A percentile compares a stretch with the other conserved stretches of the same genome.
These are phyloP conservation scores for Ditula angustiorana DNA, from an alignment of 2,888 invertebrate genomes.

Conservation along the genomic window DNA sequence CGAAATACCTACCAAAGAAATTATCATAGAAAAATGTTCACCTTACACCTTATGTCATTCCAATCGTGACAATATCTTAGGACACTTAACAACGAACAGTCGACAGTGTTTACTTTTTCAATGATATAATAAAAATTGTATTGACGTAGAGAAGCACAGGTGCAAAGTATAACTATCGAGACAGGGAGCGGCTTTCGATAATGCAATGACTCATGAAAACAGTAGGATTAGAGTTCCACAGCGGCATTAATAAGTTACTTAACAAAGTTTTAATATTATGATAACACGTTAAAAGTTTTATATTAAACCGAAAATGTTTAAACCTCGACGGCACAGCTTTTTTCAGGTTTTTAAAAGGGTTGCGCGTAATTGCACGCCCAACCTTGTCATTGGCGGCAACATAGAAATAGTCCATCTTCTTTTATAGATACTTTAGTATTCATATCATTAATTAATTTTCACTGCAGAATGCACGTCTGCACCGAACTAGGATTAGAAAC, in stretches of 20 bases:
- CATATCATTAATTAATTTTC: too few species aligned
- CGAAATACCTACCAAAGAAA: neutral
- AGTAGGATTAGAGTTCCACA: constrained; percentile 18
- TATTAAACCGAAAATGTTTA: neutral
- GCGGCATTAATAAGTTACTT: constrained; percentile 1
- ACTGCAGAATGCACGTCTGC: neutral
- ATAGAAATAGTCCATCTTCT: too few species aligned
- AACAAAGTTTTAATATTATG: neutral
- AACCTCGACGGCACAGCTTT: neutral
- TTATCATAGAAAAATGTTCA: neutral
- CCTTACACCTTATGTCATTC: neutral
- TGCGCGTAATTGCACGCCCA: too few species aligned
- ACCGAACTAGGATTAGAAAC: neutral
- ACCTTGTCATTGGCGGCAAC: too few species aligned
- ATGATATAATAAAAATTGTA: neutral
- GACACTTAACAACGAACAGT: neutral
- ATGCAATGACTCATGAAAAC: constrained; percentile 52
- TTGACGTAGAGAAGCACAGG: constrained; percentile 27
- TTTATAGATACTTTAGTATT: too few species aligned
- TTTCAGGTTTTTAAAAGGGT: neutral
- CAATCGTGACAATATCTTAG: neutral
- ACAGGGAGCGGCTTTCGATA: constrained; percentile 71
- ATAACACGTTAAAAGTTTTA: neutral
- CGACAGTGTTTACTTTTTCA: neutral
- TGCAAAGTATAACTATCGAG: constrained; percentile 47